Percentiles rank a stretch among this genome's conserved stretches.
These are phyloP conservation scores for Helicoverpa assulta DNA, from an alignment of 2,888 invertebrate species.

Conservation along the genomic window DNA sequence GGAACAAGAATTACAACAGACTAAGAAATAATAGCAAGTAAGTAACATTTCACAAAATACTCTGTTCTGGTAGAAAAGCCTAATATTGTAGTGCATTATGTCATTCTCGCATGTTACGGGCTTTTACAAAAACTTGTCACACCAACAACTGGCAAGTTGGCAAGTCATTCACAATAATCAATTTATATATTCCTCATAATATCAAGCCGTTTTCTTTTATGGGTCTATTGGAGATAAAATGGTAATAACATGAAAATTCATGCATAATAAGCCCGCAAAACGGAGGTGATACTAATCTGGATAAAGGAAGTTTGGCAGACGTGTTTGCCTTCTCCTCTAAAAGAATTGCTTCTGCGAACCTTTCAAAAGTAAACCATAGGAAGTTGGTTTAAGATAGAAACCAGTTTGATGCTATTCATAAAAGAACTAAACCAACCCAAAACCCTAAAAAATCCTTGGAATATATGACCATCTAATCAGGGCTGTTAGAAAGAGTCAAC, in stretches of 20 bases:
- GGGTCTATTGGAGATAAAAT: not conserved
- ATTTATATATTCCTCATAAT: not conserved
- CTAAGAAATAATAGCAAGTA: not conserved
- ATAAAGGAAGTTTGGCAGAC: constrained; percentile 1
- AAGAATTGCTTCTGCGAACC: not conserved
- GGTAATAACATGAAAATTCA: constrained; percentile 7
- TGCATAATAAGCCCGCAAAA: constrained; percentile 26
- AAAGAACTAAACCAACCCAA: not conserved
- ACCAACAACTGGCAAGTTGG: not conserved
- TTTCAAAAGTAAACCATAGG: not conserved
- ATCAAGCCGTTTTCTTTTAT: constrained; percentile 28
- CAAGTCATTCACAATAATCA: constrained; percentile 23
- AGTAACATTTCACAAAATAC: not conserved
- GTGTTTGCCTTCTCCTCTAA: constrained; percentile 17
- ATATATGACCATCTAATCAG: not conserved
- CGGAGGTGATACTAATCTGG: constrained; percentile 5
- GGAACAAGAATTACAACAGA: not conserved
- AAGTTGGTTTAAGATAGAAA: not conserved
- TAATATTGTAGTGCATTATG: not conserved
- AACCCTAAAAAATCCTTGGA: not conserved
- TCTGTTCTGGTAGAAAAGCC: not conserved
- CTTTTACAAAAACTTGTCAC: not conserved
- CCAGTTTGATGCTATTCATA: not conserved
- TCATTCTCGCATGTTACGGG: not conserved
- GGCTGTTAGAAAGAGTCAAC: constrained; percentile 5